Base-by-base conservation (phyloP, 2,113 vertebrate genomes). In the Carassius auratus region DNA sequence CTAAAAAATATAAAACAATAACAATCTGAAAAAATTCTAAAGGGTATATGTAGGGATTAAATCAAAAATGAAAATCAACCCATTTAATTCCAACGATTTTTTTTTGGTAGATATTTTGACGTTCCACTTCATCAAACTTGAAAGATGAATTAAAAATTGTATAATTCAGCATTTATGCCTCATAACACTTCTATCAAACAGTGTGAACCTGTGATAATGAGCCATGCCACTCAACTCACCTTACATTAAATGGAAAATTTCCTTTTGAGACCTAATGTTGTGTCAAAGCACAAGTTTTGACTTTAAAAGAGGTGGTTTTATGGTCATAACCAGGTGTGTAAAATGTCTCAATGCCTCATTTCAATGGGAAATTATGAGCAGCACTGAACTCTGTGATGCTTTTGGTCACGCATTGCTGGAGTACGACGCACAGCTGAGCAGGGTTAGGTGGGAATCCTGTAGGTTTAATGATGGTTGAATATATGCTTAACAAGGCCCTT, bases 151-250 rank as follows among this genome's bases (percentile, higher is more conserved):
- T 69, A 57, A 61, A 59, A 55, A 45, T 33, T 8, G 0, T 23
- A 59, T 83, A 77, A 85, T 77, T 85, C 52, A 88, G 36, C 78
- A 83, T 79, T 79, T 73, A 82, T 55, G 12, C 64, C 57, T 71
- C 87, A 79, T 88, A 71, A 83, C 21, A 62, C 8, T 38, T 23
- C 62, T 48, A 78, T 62, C 62, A 71, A 68, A 76, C 61, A 14
- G 59, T 77, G 73, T 74, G 74, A 87, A 81, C 23, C 61, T 12
- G 19, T 81, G 61, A 87, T 87, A 82, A 89, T 74, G 75, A 87
- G 57, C 21, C 80, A 38, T 87, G 66, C 17, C 36, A 52, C 59
- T 85, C 64, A 84, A 61, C 52, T 84, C 26, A 8, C 14, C 61
- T 5, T 48, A 57, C 64, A 7, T 57, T 73, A 75, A 79, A 68